Percentiles rank a stretch among this genome's conserved stretches.
Conservation (phyloP, 2,797 vertebrate species). For the Trichosurus vulpecula region DNA sequence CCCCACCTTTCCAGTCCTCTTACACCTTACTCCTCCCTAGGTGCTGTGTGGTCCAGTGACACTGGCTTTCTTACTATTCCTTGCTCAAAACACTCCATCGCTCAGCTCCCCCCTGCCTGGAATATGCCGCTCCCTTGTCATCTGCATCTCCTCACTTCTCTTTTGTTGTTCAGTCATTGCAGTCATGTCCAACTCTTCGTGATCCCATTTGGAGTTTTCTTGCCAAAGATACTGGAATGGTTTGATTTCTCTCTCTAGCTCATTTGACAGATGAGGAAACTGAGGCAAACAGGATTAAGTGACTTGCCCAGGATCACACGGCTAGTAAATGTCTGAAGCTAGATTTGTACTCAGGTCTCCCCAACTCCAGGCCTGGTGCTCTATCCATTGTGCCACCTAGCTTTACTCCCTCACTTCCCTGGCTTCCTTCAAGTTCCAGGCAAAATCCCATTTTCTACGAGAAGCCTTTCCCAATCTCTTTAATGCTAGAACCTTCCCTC, state of each 20-base stretch:
- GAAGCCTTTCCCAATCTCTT: not conserved
- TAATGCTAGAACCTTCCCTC: not conserved
- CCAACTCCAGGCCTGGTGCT: not conserved
- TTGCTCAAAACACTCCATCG: not conserved
- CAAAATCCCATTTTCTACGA: not conserved
- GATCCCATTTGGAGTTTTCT: not conserved
- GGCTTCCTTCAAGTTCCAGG: not conserved
- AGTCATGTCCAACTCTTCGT: not conserved
- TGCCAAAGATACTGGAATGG: not conserved
- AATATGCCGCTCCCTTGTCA: not conserved
- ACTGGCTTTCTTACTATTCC: not conserved
- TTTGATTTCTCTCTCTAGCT: not conserved
- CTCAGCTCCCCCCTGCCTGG: not conserved
- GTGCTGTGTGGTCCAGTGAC: not conserved
- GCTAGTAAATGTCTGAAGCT: not conserved
- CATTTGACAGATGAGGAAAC: not conserved
- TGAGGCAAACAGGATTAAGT: not conserved
- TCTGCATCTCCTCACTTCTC: not conserved
- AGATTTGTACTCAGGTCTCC: not conserved
- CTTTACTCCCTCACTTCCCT: not conserved
- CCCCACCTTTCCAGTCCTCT: not conserved
- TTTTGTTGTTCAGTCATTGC: not conserved
- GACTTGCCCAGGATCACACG: not conserved
- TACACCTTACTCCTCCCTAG: not conserved
- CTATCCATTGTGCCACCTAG: no score